These are phyloP conservation scores for Donacobius atricapilla DNA, from an alignment of 2,113 vertebrate species.

Conservation along the genomic window DNA sequence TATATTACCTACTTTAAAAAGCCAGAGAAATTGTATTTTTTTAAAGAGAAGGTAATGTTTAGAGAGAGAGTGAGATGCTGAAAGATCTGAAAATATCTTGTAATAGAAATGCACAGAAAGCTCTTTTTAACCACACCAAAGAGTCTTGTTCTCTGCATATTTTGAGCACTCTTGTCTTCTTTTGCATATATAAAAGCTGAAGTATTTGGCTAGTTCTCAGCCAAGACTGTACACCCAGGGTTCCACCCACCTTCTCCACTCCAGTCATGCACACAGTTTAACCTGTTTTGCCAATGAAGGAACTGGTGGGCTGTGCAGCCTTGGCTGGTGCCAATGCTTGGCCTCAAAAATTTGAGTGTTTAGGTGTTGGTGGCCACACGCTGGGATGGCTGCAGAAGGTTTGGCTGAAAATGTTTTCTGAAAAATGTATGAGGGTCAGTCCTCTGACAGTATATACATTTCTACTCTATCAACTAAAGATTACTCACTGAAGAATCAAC, in stretches of 20 bases:
- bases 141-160: neutral
- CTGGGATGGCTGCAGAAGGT: neutral
- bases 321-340: neutral
- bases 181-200: neutral
- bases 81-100: neutral
- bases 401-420: neutral
- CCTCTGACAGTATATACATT: neutral
- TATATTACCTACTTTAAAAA: neutral
- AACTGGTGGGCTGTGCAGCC: neutral
- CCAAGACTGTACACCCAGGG: neutral
- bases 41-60: neutral
- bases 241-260: neutral
- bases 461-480: neutral
- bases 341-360: constrained; percentile 25
- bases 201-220: neutral
- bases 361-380: neutral
- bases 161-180: neutral
- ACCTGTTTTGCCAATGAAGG: neutral
- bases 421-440: neutral
- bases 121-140: constrained; percentile 4
- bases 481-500: neutral
- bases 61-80: neutral
- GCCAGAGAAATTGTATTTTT: neutral
- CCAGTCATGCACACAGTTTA: neutral
- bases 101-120: neutral